phyloP scores from a whole-genome alignment of 2,888 invertebrate species.

The Lingula anatina region DNA sequence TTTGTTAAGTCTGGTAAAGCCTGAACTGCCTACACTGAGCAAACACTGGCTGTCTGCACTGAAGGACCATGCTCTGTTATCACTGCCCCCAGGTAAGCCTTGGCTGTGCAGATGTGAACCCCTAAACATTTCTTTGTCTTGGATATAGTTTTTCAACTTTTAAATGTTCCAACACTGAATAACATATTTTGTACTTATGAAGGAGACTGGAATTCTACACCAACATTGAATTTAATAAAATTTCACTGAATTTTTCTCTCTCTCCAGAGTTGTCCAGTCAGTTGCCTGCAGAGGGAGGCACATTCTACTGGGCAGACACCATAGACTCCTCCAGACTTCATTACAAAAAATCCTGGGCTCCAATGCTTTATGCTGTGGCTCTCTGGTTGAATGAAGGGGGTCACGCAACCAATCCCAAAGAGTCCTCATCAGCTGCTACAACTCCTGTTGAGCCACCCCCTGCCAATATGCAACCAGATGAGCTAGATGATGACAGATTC shows the following conservation, averaged over 20 bases:
- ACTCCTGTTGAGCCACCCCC: conserved; percentile 20
- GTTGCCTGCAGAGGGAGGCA: conserved; percentile 71
- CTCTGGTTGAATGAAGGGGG: conserved; percentile 73
- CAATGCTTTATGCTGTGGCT: conserved; percentile 87
- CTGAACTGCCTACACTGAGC: conserved; percentile 85
- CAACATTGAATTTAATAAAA: too few species aligned
- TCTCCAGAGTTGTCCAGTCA: conserved; percentile 84
- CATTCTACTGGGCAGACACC: conserved; percentile 95
- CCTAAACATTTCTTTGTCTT: neutral
- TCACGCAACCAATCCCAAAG: conserved; percentile 51
- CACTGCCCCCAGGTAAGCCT: conserved; percentile 64
- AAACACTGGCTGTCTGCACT: conserved; percentile 93
- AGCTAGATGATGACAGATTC: conserved; percentile 63
- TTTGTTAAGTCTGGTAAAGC: conserved; percentile 84
- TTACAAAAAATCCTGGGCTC: conserved; percentile 90
- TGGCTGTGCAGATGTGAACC: neutral
- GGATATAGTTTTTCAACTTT: neutral
- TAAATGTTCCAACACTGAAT: neutral
- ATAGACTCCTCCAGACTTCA: conserved; percentile 88
- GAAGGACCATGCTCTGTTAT: conserved; percentile 88
- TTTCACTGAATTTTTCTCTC: too few species aligned
- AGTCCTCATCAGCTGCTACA: conserved; percentile 13
- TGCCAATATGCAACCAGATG: conserved; percentile 52
- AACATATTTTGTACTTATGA: too few species aligned
- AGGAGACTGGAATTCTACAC: too few species aligned